Percentiles rank a stretch among this genome's conserved stretches.
phyloP scores from a whole-genome alignment of 1,140 invertebrate genomes.

The Caenorhabditis latens region DNA sequence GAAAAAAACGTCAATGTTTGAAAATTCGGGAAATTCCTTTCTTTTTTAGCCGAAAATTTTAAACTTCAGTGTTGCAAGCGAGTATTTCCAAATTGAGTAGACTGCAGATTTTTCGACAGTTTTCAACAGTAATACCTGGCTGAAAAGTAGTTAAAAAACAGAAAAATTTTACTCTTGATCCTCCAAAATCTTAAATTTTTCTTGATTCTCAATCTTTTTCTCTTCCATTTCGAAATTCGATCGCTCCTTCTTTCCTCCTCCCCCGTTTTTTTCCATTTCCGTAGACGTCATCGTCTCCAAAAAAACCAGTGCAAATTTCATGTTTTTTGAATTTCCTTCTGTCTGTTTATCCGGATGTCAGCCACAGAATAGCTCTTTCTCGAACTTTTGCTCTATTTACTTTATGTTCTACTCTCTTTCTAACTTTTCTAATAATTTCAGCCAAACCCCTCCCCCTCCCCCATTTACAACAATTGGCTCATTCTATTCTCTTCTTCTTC shows the following conservation, averaged over 20 bases:
- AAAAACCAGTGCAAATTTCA: background rate
- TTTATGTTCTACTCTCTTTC: background rate
- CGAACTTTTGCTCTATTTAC: too few species aligned
- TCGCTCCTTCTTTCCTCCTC: background rate
- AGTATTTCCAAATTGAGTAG: too few species aligned
- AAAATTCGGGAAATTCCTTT: background rate
- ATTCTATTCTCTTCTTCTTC: background rate
- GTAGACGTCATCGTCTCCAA: background rate
- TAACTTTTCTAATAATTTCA: background rate
- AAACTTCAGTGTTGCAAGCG: too few species aligned
- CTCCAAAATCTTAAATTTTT: too few species aligned
- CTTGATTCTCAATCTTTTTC: too few species aligned
- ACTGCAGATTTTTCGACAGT: background rate
- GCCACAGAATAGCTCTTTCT: too few species aligned
- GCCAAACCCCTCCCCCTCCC: background rate
- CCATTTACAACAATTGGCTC: background rate
- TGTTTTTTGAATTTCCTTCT: background rate
- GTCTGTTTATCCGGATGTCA: background rate
- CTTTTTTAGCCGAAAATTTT: background rate
- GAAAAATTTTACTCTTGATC: too few species aligned
- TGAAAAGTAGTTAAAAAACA: too few species aligned
- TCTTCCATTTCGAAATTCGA: conserved; percentile 10
- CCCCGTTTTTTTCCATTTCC: conserved; percentile 9
- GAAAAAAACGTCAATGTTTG: background rate
- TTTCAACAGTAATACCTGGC: too few species aligned